Percentiles rank a stretch among this genome's conserved stretches.
These are phyloP conservation scores for Cantharis lateralis DNA, from an alignment of 2,888 invertebrate species.

Conservation along the genomic window DNA sequence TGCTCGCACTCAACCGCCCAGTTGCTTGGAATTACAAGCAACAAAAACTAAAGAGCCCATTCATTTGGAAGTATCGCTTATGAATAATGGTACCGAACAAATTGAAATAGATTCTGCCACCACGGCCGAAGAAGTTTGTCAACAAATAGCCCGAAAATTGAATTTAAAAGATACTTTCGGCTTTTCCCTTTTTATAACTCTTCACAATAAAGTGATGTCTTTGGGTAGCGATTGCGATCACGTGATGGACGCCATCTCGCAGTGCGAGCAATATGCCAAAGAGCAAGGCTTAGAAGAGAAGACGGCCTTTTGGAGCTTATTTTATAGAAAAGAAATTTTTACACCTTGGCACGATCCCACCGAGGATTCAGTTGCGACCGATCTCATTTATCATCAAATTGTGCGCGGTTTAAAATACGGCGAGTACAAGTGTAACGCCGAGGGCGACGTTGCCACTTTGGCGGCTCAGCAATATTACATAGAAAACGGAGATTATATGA, in stretches of 20 bases:
- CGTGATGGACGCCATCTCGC: conserved; percentile 94
- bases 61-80: conserved; percentile 79
- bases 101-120: conserved; percentile 89
- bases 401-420: conserved; percentile 88
- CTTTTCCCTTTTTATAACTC: conserved; percentile 88
- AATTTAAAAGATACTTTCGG: conserved; percentile 83
- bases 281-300: conserved; percentile 85
- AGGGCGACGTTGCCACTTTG: conserved; percentile 85
- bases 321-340: conserved; percentile 88
- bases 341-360: conserved; percentile 90
- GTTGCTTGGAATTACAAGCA: conserved; percentile 86
- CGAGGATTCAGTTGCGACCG: conserved; percentile 80
- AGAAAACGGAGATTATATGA: conserved; percentile 73
- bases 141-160: conserved; percentile 77
- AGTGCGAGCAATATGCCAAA: conserved; percentile 93
- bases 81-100: conserved; percentile 84
- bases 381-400: conserved; percentile 88
- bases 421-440: conserved; percentile 84
- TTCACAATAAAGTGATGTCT: conserved; percentile 83
- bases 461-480: conserved; percentile 91
- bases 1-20: conserved; percentile 87
- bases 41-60: conserved; percentile 85
- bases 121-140: conserved; percentile 86
- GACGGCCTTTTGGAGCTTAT: conserved; percentile 86
- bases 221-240: conserved; percentile 88